phyloP scores from a whole-genome alignment of 2,888 invertebrate genomes.

The Glaucopsyche alexis region DNA sequence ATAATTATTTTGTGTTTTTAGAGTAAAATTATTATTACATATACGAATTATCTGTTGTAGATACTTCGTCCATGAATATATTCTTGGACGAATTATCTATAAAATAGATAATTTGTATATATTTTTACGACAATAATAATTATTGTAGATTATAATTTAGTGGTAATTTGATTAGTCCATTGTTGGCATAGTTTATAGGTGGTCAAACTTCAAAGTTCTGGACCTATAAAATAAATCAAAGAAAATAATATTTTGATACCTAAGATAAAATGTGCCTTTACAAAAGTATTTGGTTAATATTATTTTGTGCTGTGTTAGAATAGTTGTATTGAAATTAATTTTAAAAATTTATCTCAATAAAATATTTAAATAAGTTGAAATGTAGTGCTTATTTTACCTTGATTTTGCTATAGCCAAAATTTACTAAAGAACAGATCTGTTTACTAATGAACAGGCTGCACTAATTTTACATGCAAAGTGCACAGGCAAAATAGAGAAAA shows the following conservation, averaged over 20 bases:
- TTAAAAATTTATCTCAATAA: conserved; percentile 10
- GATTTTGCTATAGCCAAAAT: neutral
- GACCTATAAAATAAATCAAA: neutral
- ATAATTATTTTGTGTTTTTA: too few species aligned
- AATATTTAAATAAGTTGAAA: neutral
- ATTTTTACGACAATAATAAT: too few species aligned
- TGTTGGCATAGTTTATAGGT: neutral
- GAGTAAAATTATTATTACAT: too few species aligned
- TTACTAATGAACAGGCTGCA: too few species aligned
- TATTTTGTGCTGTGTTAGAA: conserved; percentile 22
- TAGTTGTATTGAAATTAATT: neutral
- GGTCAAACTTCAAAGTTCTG: neutral
- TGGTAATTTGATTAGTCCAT: neutral
- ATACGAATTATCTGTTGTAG: too few species aligned
- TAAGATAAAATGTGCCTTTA: conserved; percentile 22
- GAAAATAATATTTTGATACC: neutral
- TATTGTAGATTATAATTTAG: too few species aligned
- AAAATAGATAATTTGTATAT: too few species aligned
- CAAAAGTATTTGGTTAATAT: neutral
- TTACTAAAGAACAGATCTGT: too few species aligned
- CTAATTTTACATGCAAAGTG: too few species aligned
- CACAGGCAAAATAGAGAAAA: too few species aligned
- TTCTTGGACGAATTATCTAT: too few species aligned
- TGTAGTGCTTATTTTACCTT: neutral
- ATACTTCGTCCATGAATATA: too few species aligned